Conservation (phyloP, 2,113 vertebrate species). For the Sorex fumeus region DNA sequence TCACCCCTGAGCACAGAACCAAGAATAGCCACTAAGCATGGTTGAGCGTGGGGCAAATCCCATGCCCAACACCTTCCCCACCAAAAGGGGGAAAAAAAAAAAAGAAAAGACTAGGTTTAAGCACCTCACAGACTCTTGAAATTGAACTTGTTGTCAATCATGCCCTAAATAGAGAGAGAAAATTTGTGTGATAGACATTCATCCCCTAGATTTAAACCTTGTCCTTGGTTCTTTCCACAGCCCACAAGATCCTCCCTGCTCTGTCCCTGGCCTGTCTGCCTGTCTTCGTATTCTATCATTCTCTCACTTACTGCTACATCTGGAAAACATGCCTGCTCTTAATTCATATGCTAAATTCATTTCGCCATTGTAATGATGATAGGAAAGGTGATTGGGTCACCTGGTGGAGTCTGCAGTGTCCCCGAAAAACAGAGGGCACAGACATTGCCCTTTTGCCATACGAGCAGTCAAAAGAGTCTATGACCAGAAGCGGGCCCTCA, state of each 20-base stretch:
- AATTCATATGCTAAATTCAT: background rate
- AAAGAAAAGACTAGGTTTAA: background rate
- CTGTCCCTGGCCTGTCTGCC: background rate
- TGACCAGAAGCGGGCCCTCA: background rate
- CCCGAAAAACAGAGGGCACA: background rate
- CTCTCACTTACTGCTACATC: background rate
- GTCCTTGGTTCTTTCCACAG: background rate
- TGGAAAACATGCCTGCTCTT: background rate
- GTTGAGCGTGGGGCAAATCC: too few relatives aligned
- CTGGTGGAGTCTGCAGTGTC: background rate
- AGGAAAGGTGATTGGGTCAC: background rate
- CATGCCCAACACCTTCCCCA: too few relatives aligned
- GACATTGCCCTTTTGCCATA: background rate
- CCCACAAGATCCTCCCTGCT: background rate
- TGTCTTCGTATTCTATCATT: background rate
- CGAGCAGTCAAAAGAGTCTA: background rate
- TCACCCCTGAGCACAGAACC: too few relatives aligned
- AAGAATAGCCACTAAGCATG: too few relatives aligned
- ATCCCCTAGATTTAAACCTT: background rate
- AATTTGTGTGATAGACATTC: background rate
- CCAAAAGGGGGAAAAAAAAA: background rate
- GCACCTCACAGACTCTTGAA: conserved; percentile 34
- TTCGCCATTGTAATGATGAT: background rate
- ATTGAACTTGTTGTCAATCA: background rate
- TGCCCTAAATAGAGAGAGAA: background rate